Evolutionary conservation across 2,888 invertebrate species (phyloP), one percentile per base, ranked within the genome.

Genomic region (Ommatoiulus sabulosus): DNA sequence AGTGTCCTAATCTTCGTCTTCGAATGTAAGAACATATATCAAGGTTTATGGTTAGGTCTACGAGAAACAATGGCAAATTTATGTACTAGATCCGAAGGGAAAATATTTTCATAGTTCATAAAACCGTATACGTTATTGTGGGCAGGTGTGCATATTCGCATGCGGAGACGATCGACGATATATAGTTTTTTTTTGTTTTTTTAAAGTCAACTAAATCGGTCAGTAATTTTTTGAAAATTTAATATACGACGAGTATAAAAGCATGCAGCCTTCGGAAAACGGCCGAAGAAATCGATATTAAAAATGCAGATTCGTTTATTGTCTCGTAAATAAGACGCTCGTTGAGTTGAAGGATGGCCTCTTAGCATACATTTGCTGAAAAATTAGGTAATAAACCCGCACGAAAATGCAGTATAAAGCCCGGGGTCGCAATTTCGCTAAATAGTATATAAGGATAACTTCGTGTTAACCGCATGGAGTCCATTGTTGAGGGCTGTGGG

Each of bases 61-160:
- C 72, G 6, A 2, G 72, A 72, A 72, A 72, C 72, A 72, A 72
- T 72, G 72, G 17, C 72, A 72, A 72, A 72, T 72, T 72, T 72
- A 72, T 72, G 72, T 72, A 72, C 24, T 24, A 20, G 72, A 72
- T n/a, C 72, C 72, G 24, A 72, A 72, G 72, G 72, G 72, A 72
- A 72, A 72, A 72, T 72, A 72, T n/a, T 72, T 72, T 72, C 72
- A 72, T 72, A 72, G 72, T 72, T 72, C 72, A 72, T 72, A 72
- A 72, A 72, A 72, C n/a, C 8, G 72, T 17, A 72, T 17, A 72
- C 4, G 72, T 72, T 72, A 72, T 72, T 24, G 72, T 72, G 20
- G 20, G 72, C 72, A 72, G 72, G 72, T 72, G 72, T 72, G 24
- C 72, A 24, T 72, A 72, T 24, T 72, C 72, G 72, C 72, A 72